These are phyloP conservation scores for Augochlora pura DNA, from an alignment of 1,140 invertebrate species.

Conservation along the genomic window DNA sequence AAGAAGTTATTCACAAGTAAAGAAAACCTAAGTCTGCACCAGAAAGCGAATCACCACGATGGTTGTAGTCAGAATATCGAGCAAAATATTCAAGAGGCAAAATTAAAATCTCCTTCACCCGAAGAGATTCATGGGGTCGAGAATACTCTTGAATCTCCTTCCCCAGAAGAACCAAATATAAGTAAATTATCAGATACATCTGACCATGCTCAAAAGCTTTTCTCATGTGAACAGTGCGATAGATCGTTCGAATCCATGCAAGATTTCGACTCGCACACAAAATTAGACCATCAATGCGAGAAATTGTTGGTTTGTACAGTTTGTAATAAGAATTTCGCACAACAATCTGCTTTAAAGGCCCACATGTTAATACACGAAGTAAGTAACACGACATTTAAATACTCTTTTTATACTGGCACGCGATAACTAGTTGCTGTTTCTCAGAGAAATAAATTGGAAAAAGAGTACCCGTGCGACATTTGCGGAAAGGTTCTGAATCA, in stretches of 20 bases:
- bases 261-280: constrained; percentile 82
- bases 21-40: constrained; percentile 80
- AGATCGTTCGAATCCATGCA: constrained; percentile 82
- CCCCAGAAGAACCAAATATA: constrained; percentile 9
- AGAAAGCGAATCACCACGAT: constrained; percentile 79
- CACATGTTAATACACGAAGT: constrained; percentile 81
- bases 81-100: constrained; percentile 11
- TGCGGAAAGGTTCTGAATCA: constrained; percentile 86
- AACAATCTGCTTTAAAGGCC: constrained; percentile 81
- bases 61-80: constrained; percentile 70
- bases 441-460: constrained; percentile 72
- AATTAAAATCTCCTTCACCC: constrained; percentile 23
- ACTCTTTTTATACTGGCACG: constrained; percentile 19
- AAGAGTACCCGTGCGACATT: constrained; percentile 83
- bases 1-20: constrained; percentile 77
- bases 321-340: constrained; percentile 82
- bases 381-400: constrained; percentile 25
- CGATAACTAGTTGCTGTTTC: constrained; percentile 21
- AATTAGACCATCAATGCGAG: constrained; percentile 80
- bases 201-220: constrained; percentile 7
- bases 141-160: neutral
- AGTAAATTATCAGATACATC: constrained; percentile 5
- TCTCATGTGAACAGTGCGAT: constrained; percentile 81
- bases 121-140: constrained; percentile 8
- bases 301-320: constrained; percentile 81